phyloP scores from a whole-genome alignment of 2,113 vertebrate species.

The Lates calcarifer region DNA sequence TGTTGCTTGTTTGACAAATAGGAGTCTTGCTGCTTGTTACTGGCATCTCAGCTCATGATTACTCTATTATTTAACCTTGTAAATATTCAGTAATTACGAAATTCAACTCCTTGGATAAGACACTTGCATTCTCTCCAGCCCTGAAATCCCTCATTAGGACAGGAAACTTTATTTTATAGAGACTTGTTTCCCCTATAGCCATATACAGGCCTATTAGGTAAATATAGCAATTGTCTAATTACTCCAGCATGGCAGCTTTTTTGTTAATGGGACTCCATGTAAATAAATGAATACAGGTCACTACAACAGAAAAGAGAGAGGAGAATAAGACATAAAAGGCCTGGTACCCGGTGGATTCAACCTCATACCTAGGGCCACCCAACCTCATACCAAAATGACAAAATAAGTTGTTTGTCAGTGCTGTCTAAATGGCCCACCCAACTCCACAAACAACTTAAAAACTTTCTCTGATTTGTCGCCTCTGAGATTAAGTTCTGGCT shows the following conservation, averaged over 20 bases:
- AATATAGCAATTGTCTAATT: constrained; percentile 76
- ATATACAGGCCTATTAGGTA: constrained; percentile 62
- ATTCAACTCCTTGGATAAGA: constrained; percentile 51
- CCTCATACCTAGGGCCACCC: neutral
- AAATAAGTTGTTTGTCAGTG: neutral
- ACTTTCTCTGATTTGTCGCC: neutral
- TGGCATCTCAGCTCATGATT: constrained; percentile 50
- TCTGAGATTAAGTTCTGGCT: neutral
- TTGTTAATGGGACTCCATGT: constrained; percentile 64
- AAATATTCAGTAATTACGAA: constrained; percentile 70
- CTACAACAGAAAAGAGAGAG: constrained; percentile 28
- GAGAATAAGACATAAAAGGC: constrained; percentile 1
- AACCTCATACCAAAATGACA: neutral
- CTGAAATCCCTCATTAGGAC: constrained; percentile 66
- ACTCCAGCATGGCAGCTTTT: constrained; percentile 65
- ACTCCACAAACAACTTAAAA: neutral
- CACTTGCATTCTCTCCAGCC: constrained; percentile 52
- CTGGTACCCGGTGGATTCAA: neutral
- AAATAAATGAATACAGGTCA: constrained; percentile 52
- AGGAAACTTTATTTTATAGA: constrained; percentile 75
- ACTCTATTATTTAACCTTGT: constrained; percentile 69
- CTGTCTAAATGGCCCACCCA: neutral
- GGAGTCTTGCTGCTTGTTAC: constrained; percentile 42
- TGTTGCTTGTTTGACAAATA: constrained; percentile 41
- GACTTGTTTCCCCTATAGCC: constrained; percentile 68